A percentile compares a stretch with the other conserved stretches of the same genome.
phyloP scores from a whole-genome alignment of 2,113 vertebrate genomes.

The Labrus mixtus region DNA sequence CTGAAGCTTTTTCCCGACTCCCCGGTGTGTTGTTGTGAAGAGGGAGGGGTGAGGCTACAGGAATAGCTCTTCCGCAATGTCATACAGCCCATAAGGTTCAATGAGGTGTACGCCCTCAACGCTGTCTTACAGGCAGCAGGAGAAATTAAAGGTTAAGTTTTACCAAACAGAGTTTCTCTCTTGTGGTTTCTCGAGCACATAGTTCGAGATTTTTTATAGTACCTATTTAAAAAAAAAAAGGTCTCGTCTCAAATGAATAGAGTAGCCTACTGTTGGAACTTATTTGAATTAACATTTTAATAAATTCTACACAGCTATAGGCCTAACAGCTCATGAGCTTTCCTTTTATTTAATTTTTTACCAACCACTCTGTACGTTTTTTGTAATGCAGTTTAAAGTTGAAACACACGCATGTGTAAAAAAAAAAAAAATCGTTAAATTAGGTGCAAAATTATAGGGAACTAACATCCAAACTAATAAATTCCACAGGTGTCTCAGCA shows the following conservation, averaged over 20 bases:
- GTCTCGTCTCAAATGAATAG: too few relatives aligned
- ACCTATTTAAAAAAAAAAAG: too few relatives aligned
- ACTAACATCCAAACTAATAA: background rate
- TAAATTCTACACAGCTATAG: too few relatives aligned
- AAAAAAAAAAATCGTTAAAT: too few relatives aligned
- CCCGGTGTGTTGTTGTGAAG: constrained; percentile 21
- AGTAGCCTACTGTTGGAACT: too few relatives aligned
- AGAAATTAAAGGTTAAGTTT: background rate
- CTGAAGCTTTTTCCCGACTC: background rate
- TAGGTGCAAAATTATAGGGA: too few relatives aligned
- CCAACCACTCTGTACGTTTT: too few relatives aligned
- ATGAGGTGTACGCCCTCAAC: rapidly evolving
- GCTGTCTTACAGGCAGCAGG: constrained; percentile 27
- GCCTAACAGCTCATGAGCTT: too few relatives aligned
- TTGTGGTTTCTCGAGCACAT: background rate
- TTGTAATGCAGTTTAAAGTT: too few relatives aligned
- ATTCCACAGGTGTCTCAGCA: background rate
- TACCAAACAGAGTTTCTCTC: background rate
- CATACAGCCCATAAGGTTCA: background rate
- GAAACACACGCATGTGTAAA: too few relatives aligned
- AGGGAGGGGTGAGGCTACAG: constrained; percentile 11
- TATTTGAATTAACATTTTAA: too few relatives aligned
- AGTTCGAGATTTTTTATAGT: background rate
- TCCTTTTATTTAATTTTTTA: too few relatives aligned
- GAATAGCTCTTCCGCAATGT: constrained; percentile 47